Base-by-base conservation (phyloP, 2,113 vertebrate genomes). In the Dipodomys ordii region DNA sequence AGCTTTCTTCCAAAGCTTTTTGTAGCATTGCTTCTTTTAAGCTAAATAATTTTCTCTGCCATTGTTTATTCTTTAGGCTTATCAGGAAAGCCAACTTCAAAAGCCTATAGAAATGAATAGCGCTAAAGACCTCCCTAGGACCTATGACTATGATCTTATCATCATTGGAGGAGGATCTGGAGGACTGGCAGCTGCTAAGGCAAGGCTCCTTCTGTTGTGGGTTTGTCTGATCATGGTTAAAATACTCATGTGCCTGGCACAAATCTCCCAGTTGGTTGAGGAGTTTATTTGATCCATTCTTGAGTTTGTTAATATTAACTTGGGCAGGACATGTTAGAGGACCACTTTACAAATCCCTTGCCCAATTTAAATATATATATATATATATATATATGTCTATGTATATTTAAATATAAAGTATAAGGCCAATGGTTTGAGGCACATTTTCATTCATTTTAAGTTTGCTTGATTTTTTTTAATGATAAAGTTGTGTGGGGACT, bases 161-260 rank as follows among this genome's bases (percentile, higher is more conserved):
- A 98, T 99, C 94, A 98, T 99, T 15, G 99, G 99, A 81, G 98
- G 98, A 1, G 98, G 98, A 57, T 98, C 99, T 0, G 98, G 98
- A 88, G 99, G 98, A 7, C 97, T 99, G 67, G 98, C 98, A 62
- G 98, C 98, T 53, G 98, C 98, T 67, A 99, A 99, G 99, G 99
- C 98, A 97, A 69, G 96, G 39, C 53, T 30, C 25, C 28, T 49
- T 30, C 49, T 30, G 64, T n/a, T 20, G 19, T 60, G 8, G 30
- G 46, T 49, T 57, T 9, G 0, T 20, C 32, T 30, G 73, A 19
- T 1, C 8, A 0, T 2, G 1, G 62, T 8, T 15, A 10, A 35
- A 44, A 18, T 6, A 1, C 30, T 39, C 8, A 27, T 2, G 0
- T 30, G 16, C 60, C 27, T 3, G 8, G 0, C 6, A 1, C 22